Conservation (phyloP, 2,888 invertebrate species). For the Ganaspis brasiliensis region DNA sequence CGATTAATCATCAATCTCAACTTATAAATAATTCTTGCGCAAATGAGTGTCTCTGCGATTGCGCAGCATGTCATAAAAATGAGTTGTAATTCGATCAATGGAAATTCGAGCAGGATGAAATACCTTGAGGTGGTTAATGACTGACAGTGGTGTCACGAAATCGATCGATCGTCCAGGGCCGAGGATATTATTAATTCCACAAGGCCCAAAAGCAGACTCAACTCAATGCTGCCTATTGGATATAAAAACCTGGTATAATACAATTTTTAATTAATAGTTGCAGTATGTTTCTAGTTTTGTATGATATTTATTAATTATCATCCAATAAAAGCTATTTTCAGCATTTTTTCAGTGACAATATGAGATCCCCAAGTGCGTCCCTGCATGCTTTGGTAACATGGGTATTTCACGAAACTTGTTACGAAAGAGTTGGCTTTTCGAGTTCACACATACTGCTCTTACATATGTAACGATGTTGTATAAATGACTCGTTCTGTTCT, state of each 20-base stretch:
- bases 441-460: constrained; percentile 22
- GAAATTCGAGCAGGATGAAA: constrained; percentile 34
- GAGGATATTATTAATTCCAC: constrained; percentile 8
- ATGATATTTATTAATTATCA: too few relatives aligned
- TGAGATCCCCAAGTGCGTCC: too few relatives aligned
- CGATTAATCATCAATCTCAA: neutral
- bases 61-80: constrained; percentile 19
- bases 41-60: constrained; percentile 23
- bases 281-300: too few relatives aligned
- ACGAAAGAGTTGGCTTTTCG: constrained; percentile 38
- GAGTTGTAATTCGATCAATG: constrained; percentile 37
- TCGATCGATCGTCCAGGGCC: constrained; percentile 11
- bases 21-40: constrained; percentile 4
- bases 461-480: constrained; percentile 39
- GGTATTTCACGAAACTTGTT: constrained; percentile 20
- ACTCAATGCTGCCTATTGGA: neutral
- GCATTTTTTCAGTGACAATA: too few relatives aligned
- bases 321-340: too few relatives aligned
- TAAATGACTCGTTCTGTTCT: constrained; percentile 37
- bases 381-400: constrained; percentile 10
- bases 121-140: constrained; percentile 35
- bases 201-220: neutral
- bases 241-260: too few relatives aligned
- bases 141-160: constrained; percentile 21
- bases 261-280: too few relatives aligned